Evolutionary conservation across 53 echinoderm and acorn worm genomes (phyloP).

Genomic region (Holothuria scabra): DNA sequence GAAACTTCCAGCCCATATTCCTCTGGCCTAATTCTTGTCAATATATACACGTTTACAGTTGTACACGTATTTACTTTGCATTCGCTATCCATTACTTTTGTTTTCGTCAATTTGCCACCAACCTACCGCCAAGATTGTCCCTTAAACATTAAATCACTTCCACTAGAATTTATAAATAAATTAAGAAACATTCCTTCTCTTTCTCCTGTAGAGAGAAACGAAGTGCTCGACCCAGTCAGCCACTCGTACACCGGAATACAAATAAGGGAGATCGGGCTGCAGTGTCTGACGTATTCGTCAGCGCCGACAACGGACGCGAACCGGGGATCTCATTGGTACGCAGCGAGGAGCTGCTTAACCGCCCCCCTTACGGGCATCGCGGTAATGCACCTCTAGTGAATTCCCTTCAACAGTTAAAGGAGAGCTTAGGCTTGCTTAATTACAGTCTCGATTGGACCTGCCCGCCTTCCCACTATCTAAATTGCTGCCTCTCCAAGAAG

Average conservation of each 20-base stretch:
- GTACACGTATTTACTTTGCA: too few species aligned
- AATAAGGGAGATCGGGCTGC: too few species aligned
- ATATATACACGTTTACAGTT: too few species aligned
- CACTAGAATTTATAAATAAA: conserved; percentile 41
- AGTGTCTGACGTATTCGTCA: too few species aligned
- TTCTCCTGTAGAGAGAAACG: conserved; percentile 2
- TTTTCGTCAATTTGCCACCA: too few species aligned
- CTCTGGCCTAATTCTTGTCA: too few species aligned
- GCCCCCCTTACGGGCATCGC: conserved; percentile 30
- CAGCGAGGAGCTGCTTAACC: conserved; percentile 27
- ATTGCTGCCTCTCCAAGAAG: conserved; percentile 44
- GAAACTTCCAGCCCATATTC: too few species aligned
- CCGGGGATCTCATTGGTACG: conserved; percentile 25
- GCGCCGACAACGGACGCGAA: not conserved
- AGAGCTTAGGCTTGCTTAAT: conserved; percentile 46
- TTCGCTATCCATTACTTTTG: too few species aligned
- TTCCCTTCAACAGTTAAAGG: conserved; percentile 31
- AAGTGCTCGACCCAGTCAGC: conserved; percentile 12
- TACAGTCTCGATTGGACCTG: conserved; percentile 44
- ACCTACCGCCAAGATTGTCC: too few species aligned
- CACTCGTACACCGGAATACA: too few species aligned
- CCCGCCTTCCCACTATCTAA: conserved; percentile 45
- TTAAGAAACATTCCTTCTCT: conserved; percentile 12
- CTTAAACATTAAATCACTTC: conserved; percentile 40
- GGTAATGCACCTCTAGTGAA: conserved; percentile 17